Conservation (phyloP, 1,140 invertebrate species). For the Nymphalis io region DNA sequence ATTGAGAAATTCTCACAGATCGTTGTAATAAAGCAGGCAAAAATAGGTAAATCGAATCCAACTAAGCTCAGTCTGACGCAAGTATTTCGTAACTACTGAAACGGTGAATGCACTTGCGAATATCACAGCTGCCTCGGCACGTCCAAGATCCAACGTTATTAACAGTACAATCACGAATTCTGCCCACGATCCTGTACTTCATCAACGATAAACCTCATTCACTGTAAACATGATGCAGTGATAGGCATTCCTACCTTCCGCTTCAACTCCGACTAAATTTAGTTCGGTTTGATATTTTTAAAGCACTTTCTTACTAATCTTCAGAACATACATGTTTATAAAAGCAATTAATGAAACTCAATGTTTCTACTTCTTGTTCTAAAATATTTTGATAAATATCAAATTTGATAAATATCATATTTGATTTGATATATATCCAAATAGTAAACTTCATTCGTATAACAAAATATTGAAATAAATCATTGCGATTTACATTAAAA, state of each 20-base stretch:
- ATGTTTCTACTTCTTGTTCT: no score
- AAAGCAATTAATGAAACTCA: no score
- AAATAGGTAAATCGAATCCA: slow-evolving; percentile 39
- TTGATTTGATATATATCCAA: no score
- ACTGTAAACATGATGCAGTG: slow-evolving; percentile 29
- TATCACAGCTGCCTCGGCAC: slow-evolving; percentile 47
- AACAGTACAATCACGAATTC: slow-evolving; percentile 69
- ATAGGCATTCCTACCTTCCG: slow-evolving; percentile 27
- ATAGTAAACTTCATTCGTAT: no score
- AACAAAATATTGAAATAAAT: no score
- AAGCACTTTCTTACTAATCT: no score
- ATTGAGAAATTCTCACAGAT: slow-evolving; percentile 13
- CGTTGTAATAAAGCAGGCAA: background rate
- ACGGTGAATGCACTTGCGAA: slow-evolving; percentile 64
- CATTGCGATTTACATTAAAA: no score
- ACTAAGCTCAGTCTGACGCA: slow-evolving; percentile 42
- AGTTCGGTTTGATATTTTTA: no score
- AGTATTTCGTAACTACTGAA: slow-evolving; percentile 59
- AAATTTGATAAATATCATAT: no score
- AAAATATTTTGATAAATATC: no score
- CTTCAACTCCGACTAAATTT: background rate
- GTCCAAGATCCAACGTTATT: slow-evolving; percentile 61
- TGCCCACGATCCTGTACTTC: slow-evolving; percentile 61
- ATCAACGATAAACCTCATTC: slow-evolving; percentile 55
- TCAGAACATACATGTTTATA: no score